Evolutionary conservation across 2,797 vertebrate genomes (phyloP), one percentile per base, ranked within the genome.

Genomic region (Selene dorsalis): DNA sequence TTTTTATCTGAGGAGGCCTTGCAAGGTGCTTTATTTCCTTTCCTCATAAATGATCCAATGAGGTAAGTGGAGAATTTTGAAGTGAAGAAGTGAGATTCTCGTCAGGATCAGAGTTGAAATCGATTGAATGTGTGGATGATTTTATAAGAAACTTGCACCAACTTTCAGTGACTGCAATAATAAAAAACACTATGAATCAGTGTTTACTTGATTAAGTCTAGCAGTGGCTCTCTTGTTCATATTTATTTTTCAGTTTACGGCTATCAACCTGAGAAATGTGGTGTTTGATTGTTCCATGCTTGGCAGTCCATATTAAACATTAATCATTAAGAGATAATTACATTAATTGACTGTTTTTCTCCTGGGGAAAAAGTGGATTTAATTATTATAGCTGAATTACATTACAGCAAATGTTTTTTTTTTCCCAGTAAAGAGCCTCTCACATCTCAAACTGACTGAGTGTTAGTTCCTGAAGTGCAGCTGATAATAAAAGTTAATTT

Each of bases 281-380:
- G 41, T 17, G 2, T 67, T 14, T 20, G 6, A 64, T 72, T 58
- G 43, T 45, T 79, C 26, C 9, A 50, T 7, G 26, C n/a, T 16
- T 45, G 7, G 20, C 32, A 48, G 52, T 45, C 43, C 3, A 35
- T 4, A 38, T 22, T 5, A 65, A 74, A 67, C 22, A 61, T 20
- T 22, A 28, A 30, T 53, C 45, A 16, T 41, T 52, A 20, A 59
- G 38, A 59, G 45, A 53, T 50, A 57, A 73, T 74, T 43, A 57
- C 18, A 43, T 52, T 13, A 18, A 66, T 58, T 56, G 13, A 67
- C 68, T 7, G 18, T 1, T 57, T 56, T 24, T n/a, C 41, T 62
- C 22, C 30, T 4, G 32, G 14, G 5, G 35, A 41, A 9, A 24
- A 48, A 38, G 28, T 30, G 20, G n/a, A 41, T 22, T 50, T 13